Evolutionary conservation across 2,888 invertebrate species (phyloP).

Genomic region (Scaptomyza cyrtandrae): DNA sequence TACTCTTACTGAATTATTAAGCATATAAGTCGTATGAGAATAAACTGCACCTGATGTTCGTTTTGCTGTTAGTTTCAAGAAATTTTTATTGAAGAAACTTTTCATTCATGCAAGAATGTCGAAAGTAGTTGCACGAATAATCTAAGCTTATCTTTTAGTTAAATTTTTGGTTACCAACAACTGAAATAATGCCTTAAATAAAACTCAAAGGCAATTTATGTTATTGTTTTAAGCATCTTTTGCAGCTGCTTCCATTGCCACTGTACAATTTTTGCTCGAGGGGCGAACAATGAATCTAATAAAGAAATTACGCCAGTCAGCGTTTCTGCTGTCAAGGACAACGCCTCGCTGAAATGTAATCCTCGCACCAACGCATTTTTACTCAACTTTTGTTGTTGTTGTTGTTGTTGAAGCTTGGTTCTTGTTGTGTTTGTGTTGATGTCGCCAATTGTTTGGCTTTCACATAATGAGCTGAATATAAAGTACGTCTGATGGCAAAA

Average conservation of each 20-base stretch:
- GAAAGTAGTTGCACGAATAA: neutral
- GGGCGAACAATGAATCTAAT: constrained; percentile 69
- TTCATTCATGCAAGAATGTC: neutral
- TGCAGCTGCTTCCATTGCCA: constrained; percentile 13
- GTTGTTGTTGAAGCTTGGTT: constrained; percentile 17
- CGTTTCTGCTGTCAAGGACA: constrained; percentile 51
- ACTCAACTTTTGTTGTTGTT: constrained; percentile 8
- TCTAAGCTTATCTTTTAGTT: constrained; percentile 4
- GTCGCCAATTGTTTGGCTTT: constrained; percentile 67
- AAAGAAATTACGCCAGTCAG: constrained; percentile 74
- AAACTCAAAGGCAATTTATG: constrained; percentile 63
- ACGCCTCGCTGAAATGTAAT: constrained; percentile 34
- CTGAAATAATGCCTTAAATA: constrained; percentile 3
- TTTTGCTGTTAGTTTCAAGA: neutral
- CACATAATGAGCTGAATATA: constrained; percentile 77
- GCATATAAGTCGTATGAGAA: neutral
- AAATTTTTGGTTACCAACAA: neutral
- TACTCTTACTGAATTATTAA: constrained; percentile 1
- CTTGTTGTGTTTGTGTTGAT: constrained; percentile 35
- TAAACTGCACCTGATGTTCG: neutral
- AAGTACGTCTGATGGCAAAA: constrained; percentile 59
- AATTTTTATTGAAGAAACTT: neutral
- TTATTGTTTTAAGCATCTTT: constrained; percentile 70
- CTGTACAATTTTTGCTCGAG: constrained; percentile 48
- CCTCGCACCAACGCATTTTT: constrained; percentile 23